These are phyloP conservation scores for Metacarcinus magister DNA, from an alignment of 2,888 invertebrate species.

Conservation along the genomic window DNA sequence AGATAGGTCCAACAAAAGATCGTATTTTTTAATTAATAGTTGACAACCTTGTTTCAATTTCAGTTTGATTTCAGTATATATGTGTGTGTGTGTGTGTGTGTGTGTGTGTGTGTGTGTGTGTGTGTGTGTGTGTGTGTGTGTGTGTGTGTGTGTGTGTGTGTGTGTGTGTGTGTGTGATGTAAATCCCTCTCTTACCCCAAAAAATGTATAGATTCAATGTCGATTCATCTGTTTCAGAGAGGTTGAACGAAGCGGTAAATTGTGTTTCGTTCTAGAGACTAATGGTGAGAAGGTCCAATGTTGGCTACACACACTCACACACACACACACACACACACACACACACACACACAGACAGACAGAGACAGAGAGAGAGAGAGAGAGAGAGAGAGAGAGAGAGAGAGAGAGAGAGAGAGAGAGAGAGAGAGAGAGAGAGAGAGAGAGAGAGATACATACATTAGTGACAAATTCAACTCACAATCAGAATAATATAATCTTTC, in stretches of 20 bases:
- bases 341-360: no score
- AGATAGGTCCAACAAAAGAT: neutral
- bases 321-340: no score
- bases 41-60: neutral
- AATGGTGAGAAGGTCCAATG: neutral
- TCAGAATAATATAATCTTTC: neutral
- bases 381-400: neutral
- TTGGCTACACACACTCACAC: no score
- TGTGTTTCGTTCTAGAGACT: neutral
- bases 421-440: slow-evolving; percentile 48
- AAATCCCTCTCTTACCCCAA: neutral
- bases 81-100: neutral
- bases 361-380: neutral
- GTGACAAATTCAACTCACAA: neutral
- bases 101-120: slow-evolving; percentile 26
- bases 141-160: slow-evolving; percentile 15
- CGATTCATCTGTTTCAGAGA: neutral
- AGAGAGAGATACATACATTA: neutral
- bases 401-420: slow-evolving; percentile 48
- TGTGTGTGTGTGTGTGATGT: neutral
- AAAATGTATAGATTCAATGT: neutral
- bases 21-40: neutral
- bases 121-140: slow-evolving; percentile 26
- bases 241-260: slow-evolving; percentile 1
- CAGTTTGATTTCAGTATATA: neutral